A percentile compares a stretch with the other conserved stretches of the same genome.
Conservation (phyloP, 2,888 invertebrate genomes). For the Rhagonycha lutea region DNA sequence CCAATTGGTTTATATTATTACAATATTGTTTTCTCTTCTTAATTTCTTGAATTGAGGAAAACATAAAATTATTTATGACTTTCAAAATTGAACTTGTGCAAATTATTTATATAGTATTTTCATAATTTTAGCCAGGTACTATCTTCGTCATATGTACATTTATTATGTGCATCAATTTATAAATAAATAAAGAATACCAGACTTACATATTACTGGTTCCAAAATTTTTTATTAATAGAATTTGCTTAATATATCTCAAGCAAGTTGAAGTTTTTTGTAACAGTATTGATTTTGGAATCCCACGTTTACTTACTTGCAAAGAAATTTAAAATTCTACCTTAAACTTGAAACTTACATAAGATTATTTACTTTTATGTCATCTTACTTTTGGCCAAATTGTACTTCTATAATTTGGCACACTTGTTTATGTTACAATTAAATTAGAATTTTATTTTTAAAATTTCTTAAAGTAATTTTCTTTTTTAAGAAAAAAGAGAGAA, state of each 20-base stretch:
- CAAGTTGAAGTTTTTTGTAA: background rate
- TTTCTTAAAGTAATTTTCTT: background rate
- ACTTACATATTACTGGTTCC: slow-evolving; percentile 10
- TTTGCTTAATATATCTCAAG: background rate
- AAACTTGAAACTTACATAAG: background rate
- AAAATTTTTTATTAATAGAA: slow-evolving; percentile 17
- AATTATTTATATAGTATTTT: background rate
- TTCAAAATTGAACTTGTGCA: background rate
- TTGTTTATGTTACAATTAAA: background rate
- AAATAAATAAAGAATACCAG: slow-evolving; percentile 14
- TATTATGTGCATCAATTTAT: slow-evolving; percentile 2
- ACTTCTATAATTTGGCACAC: background rate
- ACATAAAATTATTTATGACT: background rate
- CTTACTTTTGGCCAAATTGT: background rate
- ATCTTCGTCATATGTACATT: background rate
- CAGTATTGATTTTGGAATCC: background rate
- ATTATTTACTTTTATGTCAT: background rate
- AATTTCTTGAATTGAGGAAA: background rate
- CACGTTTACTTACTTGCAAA: background rate
- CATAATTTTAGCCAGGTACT: background rate
- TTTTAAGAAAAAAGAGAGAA: background rate
- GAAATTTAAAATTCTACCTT: background rate
- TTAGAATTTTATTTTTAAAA: background rate
- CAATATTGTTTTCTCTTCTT: background rate
- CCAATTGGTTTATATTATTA: background rate